A percentile compares a stretch with the other conserved stretches of the same genome.
phyloP scores from a whole-genome alignment of 1,140 invertebrate species.

The Probaryconus sp. region DNA sequence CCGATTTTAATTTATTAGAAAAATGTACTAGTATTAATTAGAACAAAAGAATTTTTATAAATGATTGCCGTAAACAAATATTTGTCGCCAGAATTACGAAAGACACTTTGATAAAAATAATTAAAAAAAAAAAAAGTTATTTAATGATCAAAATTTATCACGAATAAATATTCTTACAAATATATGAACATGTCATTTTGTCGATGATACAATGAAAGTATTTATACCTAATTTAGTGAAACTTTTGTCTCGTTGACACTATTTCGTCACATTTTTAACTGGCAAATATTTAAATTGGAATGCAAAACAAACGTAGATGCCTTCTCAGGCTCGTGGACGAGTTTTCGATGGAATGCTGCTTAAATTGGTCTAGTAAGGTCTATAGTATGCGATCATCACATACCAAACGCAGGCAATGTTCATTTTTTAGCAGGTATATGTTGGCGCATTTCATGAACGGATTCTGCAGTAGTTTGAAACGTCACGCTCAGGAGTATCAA shows the following conservation, averaged over 20 bases:
- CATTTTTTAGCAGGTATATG: slow-evolving; percentile 51
- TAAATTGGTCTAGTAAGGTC: slow-evolving; percentile 66
- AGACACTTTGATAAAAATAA: no score
- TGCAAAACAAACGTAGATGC: slow-evolving; percentile 17
- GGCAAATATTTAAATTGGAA: slow-evolving; percentile 7
- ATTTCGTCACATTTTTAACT: not conserved
- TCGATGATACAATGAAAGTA: not conserved
- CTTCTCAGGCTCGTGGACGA: not conserved
- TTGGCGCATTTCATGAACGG: slow-evolving; percentile 1
- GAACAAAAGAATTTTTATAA: no score
- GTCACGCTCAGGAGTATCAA: slow-evolving; percentile 16
- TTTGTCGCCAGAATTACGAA: no score
- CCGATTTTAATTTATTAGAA: no score
- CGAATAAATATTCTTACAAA: no score
- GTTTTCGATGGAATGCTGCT: slow-evolving; percentile 62
- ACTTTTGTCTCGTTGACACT: not conserved
- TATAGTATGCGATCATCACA: slow-evolving; percentile 64
- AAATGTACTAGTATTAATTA: no score
- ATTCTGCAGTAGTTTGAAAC: slow-evolving; percentile 30
- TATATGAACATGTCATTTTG: no score
- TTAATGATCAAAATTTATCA: no score
- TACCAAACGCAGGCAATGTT: slow-evolving; percentile 57
- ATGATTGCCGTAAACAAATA: no score
- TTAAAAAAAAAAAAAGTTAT: not conserved
- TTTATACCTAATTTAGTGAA: not conserved